phyloP scores from a whole-genome alignment of 2,797 vertebrate species.

The Miichthys miiuy region DNA sequence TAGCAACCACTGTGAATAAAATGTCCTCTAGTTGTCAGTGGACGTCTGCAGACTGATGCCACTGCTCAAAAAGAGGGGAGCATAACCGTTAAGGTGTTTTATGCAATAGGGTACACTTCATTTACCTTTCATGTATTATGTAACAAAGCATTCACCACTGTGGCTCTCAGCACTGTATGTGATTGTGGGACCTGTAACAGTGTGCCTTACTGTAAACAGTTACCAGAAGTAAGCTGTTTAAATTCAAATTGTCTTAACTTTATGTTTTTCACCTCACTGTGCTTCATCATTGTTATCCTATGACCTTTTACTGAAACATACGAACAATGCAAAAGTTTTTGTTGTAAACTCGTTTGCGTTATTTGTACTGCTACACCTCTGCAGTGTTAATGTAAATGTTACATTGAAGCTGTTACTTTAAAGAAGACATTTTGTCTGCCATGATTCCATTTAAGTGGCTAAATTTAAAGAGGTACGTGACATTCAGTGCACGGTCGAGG shows the following conservation, averaged over 20 bases:
- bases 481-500: conserved; percentile 17
- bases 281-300: conserved; percentile 17
- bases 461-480: background rate
- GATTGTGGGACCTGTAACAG: conserved; percentile 66
- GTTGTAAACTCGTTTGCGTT: conserved; percentile 1
- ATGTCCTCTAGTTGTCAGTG: background rate
- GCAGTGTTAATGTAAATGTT: conserved; percentile 10
- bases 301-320: conserved; percentile 18
- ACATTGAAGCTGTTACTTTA: conserved; percentile 47
- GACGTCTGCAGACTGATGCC: conserved; percentile 3
- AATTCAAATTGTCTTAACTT: conserved; percentile 29
- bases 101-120: conserved; percentile 27
- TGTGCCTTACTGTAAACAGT: conserved; percentile 74
- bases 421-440: conserved; percentile 15
- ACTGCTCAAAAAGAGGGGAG: conserved; percentile 1
- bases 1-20: conserved; percentile 37
- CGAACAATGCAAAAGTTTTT: conserved; percentile 8
- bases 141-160: conserved; percentile 77
- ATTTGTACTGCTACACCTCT: conserved; percentile 23
- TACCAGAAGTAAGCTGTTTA: conserved; percentile 21
- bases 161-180: conserved; percentile 61
- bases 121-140: conserved; percentile 26
- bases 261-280: conserved; percentile 10
- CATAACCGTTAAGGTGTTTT: conserved; percentile 30
- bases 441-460: background rate